Base-by-base conservation (phyloP, 2,888 invertebrate genomes). In the Drosophila putrida region DNA sequence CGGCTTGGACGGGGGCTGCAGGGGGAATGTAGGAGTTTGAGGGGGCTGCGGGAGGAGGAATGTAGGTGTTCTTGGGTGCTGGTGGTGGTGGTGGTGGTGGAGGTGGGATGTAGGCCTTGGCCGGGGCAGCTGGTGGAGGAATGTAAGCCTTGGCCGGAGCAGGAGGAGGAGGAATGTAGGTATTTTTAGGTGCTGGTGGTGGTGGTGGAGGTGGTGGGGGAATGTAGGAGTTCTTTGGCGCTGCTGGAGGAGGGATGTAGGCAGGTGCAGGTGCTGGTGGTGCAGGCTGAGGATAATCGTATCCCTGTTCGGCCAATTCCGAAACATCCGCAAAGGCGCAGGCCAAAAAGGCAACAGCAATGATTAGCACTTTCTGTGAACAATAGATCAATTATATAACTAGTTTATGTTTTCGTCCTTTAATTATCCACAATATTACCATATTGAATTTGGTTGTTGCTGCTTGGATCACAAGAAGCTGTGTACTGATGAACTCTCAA, bases 291-390 rank as follows among this genome's bases (percentile, higher is more conserved):
- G 87, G 90, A 35, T 86, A 86, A 11, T 87, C 73, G 28, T 90
- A 90, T 47, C 85, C 85, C n/a, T 66, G 69, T 1, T 68, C 41
- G n/a, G 57, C 38, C 27, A 82, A 53, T n/a, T 90, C 85, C 6
- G 85, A 85, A 13, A 83, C 89, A 64, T 84, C 84, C 1, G 84
- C 84, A 25, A 70, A 70, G 65, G 88, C 89, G 74, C 90, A 89
- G 63, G 88, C 86, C 90, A 90, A 31, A 33, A 90, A 74, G 77
- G 90, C 86, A 62, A 74, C 64, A 64, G 89, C 79, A 33, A 90
- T 33, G 50, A 85, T 71, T 1, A 86, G 57, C 54, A 87, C 63
- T 89, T 87, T 86, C 86, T 86, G 63, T 20, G 15, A 11, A 59
- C 11, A 4, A 8, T 20, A 11, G 20, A 31, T 54, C 4, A 4